Base-by-base conservation (phyloP, 2,888 invertebrate genomes). In the Hirtodrosophila alboralis region DNA sequence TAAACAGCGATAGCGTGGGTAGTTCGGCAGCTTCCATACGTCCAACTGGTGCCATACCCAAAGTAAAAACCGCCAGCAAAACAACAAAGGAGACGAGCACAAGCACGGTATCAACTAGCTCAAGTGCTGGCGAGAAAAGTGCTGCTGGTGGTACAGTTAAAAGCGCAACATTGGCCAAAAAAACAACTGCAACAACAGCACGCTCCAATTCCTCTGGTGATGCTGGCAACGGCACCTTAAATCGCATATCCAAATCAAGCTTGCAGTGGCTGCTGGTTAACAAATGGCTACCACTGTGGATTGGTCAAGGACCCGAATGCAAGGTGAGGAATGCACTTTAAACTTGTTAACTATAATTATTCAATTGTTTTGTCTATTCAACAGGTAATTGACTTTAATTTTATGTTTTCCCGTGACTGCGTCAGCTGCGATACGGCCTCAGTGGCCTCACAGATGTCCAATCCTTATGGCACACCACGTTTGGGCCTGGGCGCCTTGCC, bases 181-280 rank as follows among this genome's bases (percentile, higher is more conserved):
- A 70, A 80, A 90, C 57, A 21, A 21, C 60, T 78, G 8, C 64
- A 26, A 26, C 53, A 10, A 14, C 69, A 0, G 78, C 91, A 5
- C 73, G 74, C 6, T 31, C 57, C 0, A 75, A 47, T 36, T 60
- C 78, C 12, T 63, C 77, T 0, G 63, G 87, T 2, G 88, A 88
- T 43, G 87, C 87, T 51, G 63, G 40, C 26, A 87, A 87, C 37
- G 73, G 80, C 26, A 87, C 88, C 2, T 60, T 91, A 18, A 91
- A 90, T 81, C 89, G 93, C 47, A 92, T 94, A 41, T 93, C 93
- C 48, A 93, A 93, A 84, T 92, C 93, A 1, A 92, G 93, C 1
- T 90, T 94, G 28, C 93, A 94, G 78, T 94, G 94, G 94, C 91
- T 94, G 74, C 89, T 94, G 59, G 93, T 93, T 0, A 94, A 94